phyloP scores from a whole-genome alignment of 2,113 vertebrate species.

The Oophaga pumilio region DNA sequence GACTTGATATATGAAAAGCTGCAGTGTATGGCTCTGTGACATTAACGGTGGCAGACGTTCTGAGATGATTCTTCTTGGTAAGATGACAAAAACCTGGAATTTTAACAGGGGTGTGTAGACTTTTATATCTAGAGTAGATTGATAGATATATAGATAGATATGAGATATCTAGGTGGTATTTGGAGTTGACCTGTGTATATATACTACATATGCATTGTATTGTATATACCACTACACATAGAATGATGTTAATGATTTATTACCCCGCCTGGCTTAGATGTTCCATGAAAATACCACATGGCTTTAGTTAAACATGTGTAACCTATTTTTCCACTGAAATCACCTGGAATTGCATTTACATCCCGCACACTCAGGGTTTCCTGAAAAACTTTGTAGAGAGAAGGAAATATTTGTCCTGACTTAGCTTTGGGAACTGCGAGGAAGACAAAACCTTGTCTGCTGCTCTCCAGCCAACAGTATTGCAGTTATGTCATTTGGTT shows the following conservation, averaged over 20 bases:
- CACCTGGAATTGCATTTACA: constrained; percentile 20
- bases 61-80: no score
- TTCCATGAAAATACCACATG: constrained; percentile 36
- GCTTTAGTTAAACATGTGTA: constrained; percentile 37
- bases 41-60: no score
- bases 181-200: no score
- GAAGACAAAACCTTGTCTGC: neutral
- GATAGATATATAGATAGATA: no score
- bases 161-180: no score
- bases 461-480: neutral
- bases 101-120: no score
- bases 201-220: neutral
- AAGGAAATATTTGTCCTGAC: constrained; percentile 4
- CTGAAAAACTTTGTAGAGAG: neutral
- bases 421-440: neutral
- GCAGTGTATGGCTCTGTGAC: no score
- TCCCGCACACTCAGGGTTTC: neutral
- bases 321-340: constrained; percentile 40
- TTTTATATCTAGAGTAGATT: no score
- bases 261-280: neutral
- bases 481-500: neutral
- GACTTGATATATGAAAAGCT: no score
- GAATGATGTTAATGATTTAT: constrained; percentile 1
- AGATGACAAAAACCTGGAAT: no score
- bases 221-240: neutral